Evolutionary conservation across 2,797 vertebrate species (phyloP), one percentile per base, ranked within the genome.

Genomic region (Sternarchorhynchus goeldii): DNA sequence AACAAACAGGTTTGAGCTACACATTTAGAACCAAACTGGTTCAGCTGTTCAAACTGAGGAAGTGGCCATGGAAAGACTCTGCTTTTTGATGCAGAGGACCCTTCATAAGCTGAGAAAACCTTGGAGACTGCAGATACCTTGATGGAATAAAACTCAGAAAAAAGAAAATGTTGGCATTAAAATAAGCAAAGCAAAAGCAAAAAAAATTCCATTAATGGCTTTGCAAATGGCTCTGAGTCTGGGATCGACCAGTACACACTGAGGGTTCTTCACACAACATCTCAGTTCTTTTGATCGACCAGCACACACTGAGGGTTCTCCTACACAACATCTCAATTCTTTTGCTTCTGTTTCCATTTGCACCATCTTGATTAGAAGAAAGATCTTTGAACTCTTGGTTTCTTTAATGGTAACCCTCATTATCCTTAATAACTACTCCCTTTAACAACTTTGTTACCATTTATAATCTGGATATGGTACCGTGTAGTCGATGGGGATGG

Each of bases 1-100:
- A 73, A 65, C 64, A 69, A 21, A 76, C 56, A 50, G 10, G 70
- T 87, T 76, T 65, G 77, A 83, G 75, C 50, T 34, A 60, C 75
- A 73, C 8, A 68, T 80, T 63, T 29, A 6, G 59, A 55, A 25
- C 14, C 76, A 55, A 25, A 63, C 57, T 25, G 3, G 6, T 77
- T 70, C 12, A 1, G 4, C n/a, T 77, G 58, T 56, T 63, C 69
- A 62, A 39, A 60, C 68, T 14, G 34, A 17, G 57, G 25, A 25
- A 25, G 25, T 25, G 25, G 25, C 25, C 39, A 16, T 57, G 53
- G 56, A 69, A 69, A 31, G 10, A 17, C 45, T 45, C 6, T 50
- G 20, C 31, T 36, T 5, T 31, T 10, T 25, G 66, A 69, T 69
- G 57, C n/a, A 36, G n/a, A 57, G 68, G 18, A 36, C 29, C 67